Evolutionary conservation across 2,113 vertebrate species (phyloP).

Genomic region (Myrmecobius fasciatus): DNA sequence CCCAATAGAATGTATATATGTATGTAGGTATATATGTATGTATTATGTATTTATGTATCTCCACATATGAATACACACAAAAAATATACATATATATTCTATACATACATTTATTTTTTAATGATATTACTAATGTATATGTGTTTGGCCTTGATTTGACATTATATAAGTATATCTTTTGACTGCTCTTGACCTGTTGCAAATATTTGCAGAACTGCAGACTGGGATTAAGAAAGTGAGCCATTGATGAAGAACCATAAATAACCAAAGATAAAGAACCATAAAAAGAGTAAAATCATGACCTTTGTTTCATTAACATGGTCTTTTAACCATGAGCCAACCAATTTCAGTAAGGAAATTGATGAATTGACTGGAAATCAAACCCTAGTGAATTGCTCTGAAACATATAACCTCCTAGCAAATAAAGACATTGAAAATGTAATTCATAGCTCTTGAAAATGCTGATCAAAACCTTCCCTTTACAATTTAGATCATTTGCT

Average conservation of each 20-base stretch:
- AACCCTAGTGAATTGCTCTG: not conserved
- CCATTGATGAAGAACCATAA: not conserved
- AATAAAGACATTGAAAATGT: not conserved
- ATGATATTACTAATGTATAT: not conserved
- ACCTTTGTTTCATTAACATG: not conserved
- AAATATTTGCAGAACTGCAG: not conserved
- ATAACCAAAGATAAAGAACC: not conserved
- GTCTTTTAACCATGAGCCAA: not conserved
- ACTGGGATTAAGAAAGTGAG: not conserved
- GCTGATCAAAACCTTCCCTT: not conserved
- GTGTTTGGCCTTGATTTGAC: not conserved
- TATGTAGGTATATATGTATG: not conserved
- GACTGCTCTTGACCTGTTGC: not conserved
- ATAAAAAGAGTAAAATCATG: not conserved
- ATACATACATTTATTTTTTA: not conserved
- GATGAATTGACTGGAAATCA: not conserved
- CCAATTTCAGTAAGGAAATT: not conserved
- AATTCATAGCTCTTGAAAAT: constrained; percentile 5
- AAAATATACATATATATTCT: not conserved
- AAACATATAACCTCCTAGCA: not conserved
- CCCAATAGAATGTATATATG: not conserved
- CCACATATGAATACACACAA: too few species aligned
- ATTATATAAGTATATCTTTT: not conserved
- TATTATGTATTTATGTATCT: too few species aligned
- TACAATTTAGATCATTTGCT: constrained; percentile 17